Evolutionary conservation across 2,888 invertebrate genomes (phyloP).

Genomic region (Lydus trimaculatus): DNA sequence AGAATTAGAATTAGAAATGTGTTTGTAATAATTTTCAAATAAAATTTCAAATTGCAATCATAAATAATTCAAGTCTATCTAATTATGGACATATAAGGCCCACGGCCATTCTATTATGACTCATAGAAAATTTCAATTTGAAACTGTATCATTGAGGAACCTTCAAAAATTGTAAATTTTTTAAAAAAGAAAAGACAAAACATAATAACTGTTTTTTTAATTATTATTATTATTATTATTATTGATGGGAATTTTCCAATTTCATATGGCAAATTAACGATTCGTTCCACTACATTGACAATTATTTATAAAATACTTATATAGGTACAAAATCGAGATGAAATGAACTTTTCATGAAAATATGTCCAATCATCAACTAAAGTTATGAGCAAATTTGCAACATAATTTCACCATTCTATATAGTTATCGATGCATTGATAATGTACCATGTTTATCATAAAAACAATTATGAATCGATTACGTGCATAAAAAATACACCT

Average conservation of each 20-base stretch:
- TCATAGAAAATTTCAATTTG: neutral
- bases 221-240: too few species aligned
- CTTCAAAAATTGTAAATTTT: neutral
- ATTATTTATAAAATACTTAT: neutral
- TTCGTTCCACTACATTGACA: neutral
- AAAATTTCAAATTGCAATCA: neutral
- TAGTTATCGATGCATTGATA: conserved; percentile 6
- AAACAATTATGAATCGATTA: conserved; percentile 4
- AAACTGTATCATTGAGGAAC: neutral
- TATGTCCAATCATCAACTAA: neutral
- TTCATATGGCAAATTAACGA: neutral
- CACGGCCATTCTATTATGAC: neutral
- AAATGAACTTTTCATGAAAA: neutral
- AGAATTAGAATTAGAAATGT: neutral
- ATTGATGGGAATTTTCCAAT: conserved; percentile 1
- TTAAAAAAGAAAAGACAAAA: neutral
- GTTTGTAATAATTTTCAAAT: neutral
- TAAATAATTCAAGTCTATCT: neutral
- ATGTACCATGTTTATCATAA: neutral
- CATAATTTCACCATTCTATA: neutral
- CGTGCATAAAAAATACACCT: neutral
- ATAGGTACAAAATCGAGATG: too few species aligned
- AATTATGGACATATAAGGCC: neutral
- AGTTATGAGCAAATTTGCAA: neutral
- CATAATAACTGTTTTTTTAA: neutral